A percentile compares a stretch with the other conserved stretches of the same genome.
phyloP scores from a whole-genome alignment of 2,113 vertebrate genomes.

The Diadophis punctatus region DNA sequence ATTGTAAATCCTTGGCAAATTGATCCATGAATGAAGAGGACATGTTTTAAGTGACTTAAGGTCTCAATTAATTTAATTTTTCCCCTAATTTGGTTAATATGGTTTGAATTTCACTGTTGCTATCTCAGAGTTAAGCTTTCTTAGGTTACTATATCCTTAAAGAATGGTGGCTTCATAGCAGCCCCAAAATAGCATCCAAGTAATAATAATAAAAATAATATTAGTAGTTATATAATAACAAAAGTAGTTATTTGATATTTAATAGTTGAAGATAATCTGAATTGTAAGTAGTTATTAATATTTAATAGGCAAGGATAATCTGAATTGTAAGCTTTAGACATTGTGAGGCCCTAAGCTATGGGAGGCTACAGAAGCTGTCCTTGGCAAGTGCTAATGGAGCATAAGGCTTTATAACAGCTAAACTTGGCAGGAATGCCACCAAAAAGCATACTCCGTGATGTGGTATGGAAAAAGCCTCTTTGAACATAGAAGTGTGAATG shows the following conservation, averaged over 20 bases:
- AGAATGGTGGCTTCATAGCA: neutral
- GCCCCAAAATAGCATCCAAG: neutral
- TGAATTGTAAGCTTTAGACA: neutral
- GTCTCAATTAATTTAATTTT: neutral
- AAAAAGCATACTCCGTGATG: neutral
- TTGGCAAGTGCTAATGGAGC: neutral
- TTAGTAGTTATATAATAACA: constrained; percentile 25
- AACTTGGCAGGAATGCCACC: neutral
- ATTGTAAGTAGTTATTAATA: neutral
- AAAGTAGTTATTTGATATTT: constrained; percentile 44
- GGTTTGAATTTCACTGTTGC: neutral
- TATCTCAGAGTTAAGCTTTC: neutral
- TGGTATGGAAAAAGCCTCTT: neutral
- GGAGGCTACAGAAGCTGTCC: neutral
- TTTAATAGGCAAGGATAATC: neutral
- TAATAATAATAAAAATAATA: neutral
- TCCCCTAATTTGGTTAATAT: neutral
- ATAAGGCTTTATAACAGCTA: neutral
- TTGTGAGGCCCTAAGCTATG: neutral
- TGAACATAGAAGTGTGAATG: neutral
- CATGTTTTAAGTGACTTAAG: neutral
- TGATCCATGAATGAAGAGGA: neutral
- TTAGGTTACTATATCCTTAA: fast-evolving
- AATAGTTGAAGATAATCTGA: constrained; percentile 43
- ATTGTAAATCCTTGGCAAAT: neutral